Conservation (phyloP, 1,140 invertebrate species). For the Drosophila rhopaloa region DNA sequence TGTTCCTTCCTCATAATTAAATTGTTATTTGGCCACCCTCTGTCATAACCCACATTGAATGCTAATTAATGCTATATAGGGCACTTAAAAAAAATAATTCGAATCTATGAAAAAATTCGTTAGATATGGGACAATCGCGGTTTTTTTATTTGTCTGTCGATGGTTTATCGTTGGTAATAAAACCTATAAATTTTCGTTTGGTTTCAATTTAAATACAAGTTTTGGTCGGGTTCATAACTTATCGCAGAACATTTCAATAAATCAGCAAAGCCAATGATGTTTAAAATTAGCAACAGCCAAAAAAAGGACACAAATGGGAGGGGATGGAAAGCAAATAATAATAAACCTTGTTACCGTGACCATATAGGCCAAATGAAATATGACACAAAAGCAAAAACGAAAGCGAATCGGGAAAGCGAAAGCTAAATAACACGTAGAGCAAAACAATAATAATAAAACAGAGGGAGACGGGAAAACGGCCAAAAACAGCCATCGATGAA, state of each 20-base stretch:
- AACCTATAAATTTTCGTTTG: constrained; percentile 43
- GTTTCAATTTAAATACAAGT: constrained; percentile 45
- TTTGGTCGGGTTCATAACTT: constrained; percentile 32
- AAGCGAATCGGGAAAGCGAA: constrained; percentile 38
- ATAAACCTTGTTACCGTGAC: constrained; percentile 77
- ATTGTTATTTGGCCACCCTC: constrained; percentile 18
- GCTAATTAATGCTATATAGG: constrained; percentile 25
- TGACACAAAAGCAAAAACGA: constrained; percentile 45
- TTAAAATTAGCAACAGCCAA: constrained; percentile 71
- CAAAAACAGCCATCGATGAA: constrained; percentile 14
- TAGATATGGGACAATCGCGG: neutral
- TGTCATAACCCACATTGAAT: constrained; percentile 14
- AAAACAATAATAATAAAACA: constrained; percentile 79
- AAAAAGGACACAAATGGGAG: constrained; percentile 37
- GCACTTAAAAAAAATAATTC: constrained; percentile 3
- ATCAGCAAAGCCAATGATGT: constrained; percentile 76
- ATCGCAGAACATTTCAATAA: constrained; percentile 58
- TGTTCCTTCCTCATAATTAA: constrained; percentile 34
- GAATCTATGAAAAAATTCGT: constrained; percentile 22
- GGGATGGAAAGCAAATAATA: constrained; percentile 69
- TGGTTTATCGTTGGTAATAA: constrained; percentile 33
- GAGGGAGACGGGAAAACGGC: neutral
- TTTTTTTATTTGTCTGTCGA: neutral
- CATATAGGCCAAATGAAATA: constrained; percentile 75
- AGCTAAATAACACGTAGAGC: constrained; percentile 70